Evolutionary conservation across 2,797 vertebrate genomes (phyloP).

Genomic region (Xerus rutilus): DNA sequence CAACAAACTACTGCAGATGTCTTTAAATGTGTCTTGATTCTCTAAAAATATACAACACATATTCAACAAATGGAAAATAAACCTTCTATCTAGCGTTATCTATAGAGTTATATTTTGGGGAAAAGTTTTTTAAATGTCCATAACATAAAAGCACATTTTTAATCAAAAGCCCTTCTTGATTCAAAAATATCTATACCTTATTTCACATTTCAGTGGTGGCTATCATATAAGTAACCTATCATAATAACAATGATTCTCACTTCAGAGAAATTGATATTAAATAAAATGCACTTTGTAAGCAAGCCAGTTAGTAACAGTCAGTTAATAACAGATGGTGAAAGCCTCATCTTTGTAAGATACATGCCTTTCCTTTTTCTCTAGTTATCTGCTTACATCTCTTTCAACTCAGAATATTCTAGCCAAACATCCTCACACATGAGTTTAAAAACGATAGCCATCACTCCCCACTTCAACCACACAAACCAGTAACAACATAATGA

Average conservation of each 20-base stretch:
- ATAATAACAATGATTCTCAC: background rate
- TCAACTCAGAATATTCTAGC: background rate
- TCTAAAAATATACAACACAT: conserved; percentile 17
- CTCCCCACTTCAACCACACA: background rate
- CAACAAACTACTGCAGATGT: background rate
- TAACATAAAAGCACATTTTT: background rate
- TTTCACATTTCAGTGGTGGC: background rate
- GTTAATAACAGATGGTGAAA: background rate
- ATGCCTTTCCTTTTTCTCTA: background rate
- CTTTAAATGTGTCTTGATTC: conserved; percentile 19
- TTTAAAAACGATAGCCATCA: background rate
- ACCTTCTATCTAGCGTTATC: background rate
- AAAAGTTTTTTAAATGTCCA: background rate
- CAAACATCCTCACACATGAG: background rate
- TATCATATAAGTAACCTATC: background rate
- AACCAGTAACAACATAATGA: background rate
- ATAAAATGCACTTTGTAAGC: conserved; percentile 26
- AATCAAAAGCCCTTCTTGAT: background rate
- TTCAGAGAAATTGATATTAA: background rate
- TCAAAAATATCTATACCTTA: background rate
- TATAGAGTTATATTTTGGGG: background rate
- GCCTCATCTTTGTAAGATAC: background rate
- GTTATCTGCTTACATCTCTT: background rate
- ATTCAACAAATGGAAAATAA: conserved; percentile 51
- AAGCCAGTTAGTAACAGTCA: background rate